Conservation (phyloP, 35 echinoderm and acorn worm genomes). For the Holothuria glaberrima region DNA sequence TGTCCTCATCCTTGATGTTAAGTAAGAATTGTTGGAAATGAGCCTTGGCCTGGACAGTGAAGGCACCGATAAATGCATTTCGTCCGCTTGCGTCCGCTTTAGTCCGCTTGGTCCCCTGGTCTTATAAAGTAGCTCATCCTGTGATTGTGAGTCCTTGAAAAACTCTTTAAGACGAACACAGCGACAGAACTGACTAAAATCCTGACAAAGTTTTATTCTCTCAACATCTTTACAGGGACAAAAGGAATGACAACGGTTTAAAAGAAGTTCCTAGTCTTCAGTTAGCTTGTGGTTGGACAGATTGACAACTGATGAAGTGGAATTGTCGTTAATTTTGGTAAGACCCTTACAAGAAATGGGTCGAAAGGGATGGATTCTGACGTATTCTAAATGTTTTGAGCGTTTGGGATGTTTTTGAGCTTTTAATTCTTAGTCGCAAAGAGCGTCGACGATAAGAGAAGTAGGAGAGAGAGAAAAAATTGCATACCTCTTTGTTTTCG, state of each 20-base stretch:
- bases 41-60: slow-evolving; percentile 1
- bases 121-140: background rate
- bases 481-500: slow-evolving; percentile 8
- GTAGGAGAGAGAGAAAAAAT: background rate
- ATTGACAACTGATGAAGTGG: background rate
- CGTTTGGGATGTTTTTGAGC: background rate
- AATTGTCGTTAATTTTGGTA: background rate
- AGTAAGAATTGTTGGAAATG: background rate
- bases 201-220: background rate
- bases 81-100: background rate
- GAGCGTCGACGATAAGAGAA: background rate
- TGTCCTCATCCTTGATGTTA: background rate
- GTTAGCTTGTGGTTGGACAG: background rate
- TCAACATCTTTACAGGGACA: background rate
- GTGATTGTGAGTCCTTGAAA: slow-evolving; percentile 2
- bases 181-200: slow-evolving; percentile 6
- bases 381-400: background rate
- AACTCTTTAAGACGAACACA: background rate
- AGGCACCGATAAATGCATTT: background rate
- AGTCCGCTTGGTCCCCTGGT: background rate
- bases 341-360: background rate
- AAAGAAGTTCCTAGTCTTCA: background rate
- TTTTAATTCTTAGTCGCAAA: background rate
- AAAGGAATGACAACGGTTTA: background rate
- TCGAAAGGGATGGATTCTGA: slow-evolving; percentile 6